Conservation (phyloP, 2,888 invertebrate genomes). For the Allophyes oxyacanthae region DNA sequence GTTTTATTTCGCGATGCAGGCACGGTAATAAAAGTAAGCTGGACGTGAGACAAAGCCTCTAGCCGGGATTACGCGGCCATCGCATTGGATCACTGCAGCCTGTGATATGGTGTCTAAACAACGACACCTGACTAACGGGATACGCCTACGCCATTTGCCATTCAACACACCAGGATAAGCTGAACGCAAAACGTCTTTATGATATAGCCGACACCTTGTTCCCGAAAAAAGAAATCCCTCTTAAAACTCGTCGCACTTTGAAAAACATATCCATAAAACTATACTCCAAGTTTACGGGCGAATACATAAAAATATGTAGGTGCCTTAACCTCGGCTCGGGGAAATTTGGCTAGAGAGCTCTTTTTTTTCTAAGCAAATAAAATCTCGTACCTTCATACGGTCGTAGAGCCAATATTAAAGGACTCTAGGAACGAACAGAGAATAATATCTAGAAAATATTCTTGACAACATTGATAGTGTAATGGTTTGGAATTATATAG, state of each 20-base stretch:
- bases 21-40: conserved; percentile 89
- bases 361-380: conserved; percentile 62
- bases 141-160: conserved; percentile 56
- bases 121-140: conserved; percentile 76
- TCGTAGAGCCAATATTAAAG: conserved; percentile 49
- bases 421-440: conserved; percentile 26
- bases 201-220: conserved; percentile 54
- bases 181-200: conserved; percentile 52
- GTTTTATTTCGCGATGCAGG: conserved; percentile 89
- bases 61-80: conserved; percentile 85
- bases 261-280: conserved; percentile 75
- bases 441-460: conserved; percentile 28
- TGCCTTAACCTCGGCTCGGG: conserved; percentile 58
- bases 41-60: conserved; percentile 88
- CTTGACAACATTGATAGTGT: conserved; percentile 27
- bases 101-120: conserved; percentile 84
- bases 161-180: conserved; percentile 36
- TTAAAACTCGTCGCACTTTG: conserved; percentile 68
- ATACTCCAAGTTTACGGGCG: conserved; percentile 72
- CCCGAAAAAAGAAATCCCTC: conserved; percentile 63
- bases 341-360: conserved; percentile 66
- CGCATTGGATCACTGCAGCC: conserved; percentile 85
- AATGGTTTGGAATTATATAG: too few species aligned
- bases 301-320: conserved; percentile 70
- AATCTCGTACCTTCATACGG: conserved; percentile 58